Evolutionary conservation across 2,888 invertebrate genomes (phyloP).

Genomic region (Maniola hyperantus): DNA sequence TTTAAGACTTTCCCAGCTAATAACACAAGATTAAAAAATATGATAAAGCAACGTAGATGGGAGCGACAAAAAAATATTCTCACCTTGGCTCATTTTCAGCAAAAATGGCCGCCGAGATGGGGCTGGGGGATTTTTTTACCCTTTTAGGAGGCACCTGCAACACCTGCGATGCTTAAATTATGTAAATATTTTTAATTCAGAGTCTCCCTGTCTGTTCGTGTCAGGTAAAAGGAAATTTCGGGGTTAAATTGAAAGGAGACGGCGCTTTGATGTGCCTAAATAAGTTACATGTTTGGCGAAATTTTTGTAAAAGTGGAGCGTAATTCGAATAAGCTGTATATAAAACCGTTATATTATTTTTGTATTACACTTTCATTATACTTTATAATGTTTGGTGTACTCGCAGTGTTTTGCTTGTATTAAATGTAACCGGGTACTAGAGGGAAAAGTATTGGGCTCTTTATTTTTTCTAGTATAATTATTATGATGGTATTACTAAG

Average conservation of each 20-base stretch:
- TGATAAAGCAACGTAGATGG: constrained; percentile 7
- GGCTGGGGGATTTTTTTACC: constrained; percentile 42
- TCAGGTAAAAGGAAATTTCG: constrained; percentile 36
- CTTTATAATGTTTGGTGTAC: not conserved
- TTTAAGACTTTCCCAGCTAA: not conserved
- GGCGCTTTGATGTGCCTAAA: constrained; percentile 35
- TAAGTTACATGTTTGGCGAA: constrained; percentile 31
- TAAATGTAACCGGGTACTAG: not conserved
- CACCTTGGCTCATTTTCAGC: constrained; percentile 35
- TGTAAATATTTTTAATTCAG: constrained; percentile 47
- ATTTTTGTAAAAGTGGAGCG: constrained; percentile 16
- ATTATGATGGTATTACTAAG: too few relatives aligned
- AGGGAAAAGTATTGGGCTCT: not conserved
- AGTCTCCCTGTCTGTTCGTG: constrained; percentile 37
- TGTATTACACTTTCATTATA: constrained; percentile 9
- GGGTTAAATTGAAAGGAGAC: constrained; percentile 36
- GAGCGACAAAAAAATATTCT: constrained; percentile 32
- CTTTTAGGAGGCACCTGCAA: constrained; percentile 43
- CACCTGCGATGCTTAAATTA: constrained; percentile 48
- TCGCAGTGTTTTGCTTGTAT: not conserved
- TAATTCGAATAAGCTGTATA: constrained; percentile 8
- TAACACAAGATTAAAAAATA: constrained; percentile 21
- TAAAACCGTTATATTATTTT: constrained; percentile 4
- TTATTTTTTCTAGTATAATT: too few relatives aligned
- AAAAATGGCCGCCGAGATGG: constrained; percentile 41